Percentiles rank a stretch among this genome's conserved stretches.
These are phyloP conservation scores for Dasypogon diadema DNA, from an alignment of 2,888 invertebrate genomes.

Conservation along the genomic window DNA sequence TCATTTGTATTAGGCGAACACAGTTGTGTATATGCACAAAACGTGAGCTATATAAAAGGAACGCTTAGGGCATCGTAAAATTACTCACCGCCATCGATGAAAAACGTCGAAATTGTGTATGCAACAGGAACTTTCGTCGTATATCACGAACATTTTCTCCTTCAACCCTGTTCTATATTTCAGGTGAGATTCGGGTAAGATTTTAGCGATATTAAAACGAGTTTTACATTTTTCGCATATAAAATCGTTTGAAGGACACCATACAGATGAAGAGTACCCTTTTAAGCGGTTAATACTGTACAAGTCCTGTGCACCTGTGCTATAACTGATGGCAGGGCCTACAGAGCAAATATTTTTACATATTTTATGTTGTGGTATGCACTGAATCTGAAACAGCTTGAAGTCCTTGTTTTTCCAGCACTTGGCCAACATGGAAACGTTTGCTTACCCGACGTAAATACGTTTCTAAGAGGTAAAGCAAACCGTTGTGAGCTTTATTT, in stretches of 20 bases:
- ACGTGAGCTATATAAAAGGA: too few relatives aligned
- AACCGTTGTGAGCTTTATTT: not conserved
- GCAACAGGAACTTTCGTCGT: slow-evolving; percentile 22
- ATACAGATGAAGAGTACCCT: not conserved
- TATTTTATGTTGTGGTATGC: slow-evolving; percentile 23
- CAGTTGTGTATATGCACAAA: too few relatives aligned
- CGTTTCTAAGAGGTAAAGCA: slow-evolving; percentile 4
- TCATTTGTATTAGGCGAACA: too few relatives aligned
- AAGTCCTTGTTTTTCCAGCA: not conserved
- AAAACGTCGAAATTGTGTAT: slow-evolving; percentile 19
- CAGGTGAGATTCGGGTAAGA: not conserved
- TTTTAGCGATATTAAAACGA: not conserved
- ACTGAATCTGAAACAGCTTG: not conserved
- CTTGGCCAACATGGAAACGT: not conserved
- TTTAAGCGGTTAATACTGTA: too few relatives aligned
- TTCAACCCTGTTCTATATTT: slow-evolving; percentile 13
- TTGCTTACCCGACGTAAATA: slow-evolving; percentile 33
- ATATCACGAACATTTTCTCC: not conserved
- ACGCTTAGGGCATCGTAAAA: too few relatives aligned
- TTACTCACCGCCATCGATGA: not conserved
- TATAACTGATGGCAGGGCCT: too few relatives aligned
- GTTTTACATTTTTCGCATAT: not conserved
- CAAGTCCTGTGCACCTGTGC: too few relatives aligned
- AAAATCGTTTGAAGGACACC: not conserved
- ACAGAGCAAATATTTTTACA: slow-evolving; percentile 23